Evolutionary conservation across 1,140 invertebrate species (phyloP).

Genomic region (Pissodes strobi): DNA sequence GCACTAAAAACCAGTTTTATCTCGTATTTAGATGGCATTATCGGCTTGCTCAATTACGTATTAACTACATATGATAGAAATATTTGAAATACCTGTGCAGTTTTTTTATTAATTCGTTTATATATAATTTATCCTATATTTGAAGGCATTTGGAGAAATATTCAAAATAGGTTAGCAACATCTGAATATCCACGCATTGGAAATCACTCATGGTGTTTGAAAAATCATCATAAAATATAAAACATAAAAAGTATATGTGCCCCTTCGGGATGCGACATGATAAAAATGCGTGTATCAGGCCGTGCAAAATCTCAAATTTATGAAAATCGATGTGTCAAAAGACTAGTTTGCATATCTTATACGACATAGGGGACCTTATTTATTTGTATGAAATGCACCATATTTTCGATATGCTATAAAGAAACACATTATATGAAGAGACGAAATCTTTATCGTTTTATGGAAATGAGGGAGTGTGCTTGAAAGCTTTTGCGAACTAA

Average conservation of each 20-base stretch:
- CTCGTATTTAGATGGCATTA: too few species aligned
- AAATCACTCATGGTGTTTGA: constrained; percentile 13
- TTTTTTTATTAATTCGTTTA: too few species aligned
- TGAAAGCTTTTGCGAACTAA: too few species aligned
- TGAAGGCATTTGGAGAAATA: too few species aligned
- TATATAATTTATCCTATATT: too few species aligned
- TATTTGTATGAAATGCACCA: constrained; percentile 29
- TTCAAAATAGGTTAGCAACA: too few species aligned
- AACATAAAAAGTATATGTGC: constrained; percentile 9
- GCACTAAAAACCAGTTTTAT: too few species aligned
- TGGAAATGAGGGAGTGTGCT: too few species aligned
- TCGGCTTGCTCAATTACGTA: too few species aligned
- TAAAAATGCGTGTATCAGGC: constrained; percentile 31
- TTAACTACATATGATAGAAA: too few species aligned
- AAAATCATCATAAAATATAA: constrained; percentile 24
- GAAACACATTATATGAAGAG: background rate
- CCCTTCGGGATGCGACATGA: constrained; percentile 1
- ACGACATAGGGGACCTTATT: constrained; percentile 14
- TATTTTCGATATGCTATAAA: constrained; percentile 27
- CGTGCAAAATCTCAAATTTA: constrained; percentile 44
- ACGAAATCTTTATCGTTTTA: constrained; percentile 25
- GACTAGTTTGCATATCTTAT: constrained; percentile 47
- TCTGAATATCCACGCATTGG: background rate
- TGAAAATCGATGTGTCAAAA: constrained; percentile 44
- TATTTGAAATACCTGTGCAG: too few species aligned